phyloP scores from a whole-genome alignment of 2,888 invertebrate genomes.

The Chrysomela aeneicollis region DNA sequence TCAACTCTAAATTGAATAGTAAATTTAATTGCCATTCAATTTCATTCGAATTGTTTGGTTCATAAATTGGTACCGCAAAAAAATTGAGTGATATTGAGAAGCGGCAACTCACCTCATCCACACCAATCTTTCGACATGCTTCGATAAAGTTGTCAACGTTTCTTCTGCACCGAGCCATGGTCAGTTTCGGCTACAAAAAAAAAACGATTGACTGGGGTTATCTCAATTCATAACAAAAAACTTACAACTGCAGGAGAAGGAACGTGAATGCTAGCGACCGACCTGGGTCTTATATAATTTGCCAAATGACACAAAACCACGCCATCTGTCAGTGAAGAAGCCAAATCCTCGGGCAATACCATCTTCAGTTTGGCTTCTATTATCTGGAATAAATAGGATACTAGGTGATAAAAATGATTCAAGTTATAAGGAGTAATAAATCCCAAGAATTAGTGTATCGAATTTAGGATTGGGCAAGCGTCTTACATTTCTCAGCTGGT shows the following conservation, averaged over 20 bases:
- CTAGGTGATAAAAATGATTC: no score
- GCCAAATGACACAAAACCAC: constrained; percentile 94
- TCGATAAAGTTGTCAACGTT: constrained; percentile 96
- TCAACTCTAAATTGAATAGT: no score
- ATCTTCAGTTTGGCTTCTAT: constrained; percentile 91
- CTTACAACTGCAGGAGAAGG: constrained; percentile 91
- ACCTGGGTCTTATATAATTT: constrained; percentile 89
- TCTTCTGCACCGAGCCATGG: constrained; percentile 92
- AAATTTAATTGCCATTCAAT: no score
- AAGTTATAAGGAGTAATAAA: no score
- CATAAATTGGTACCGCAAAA: no score
- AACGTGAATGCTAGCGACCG: constrained; percentile 94
- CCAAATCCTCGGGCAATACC: constrained; percentile 85
- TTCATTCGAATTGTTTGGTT: no score
- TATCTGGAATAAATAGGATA: constrained; percentile 67
- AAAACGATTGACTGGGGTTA: constrained; percentile 13
- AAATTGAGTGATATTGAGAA: no score
- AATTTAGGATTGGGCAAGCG: not conserved
- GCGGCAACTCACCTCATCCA: constrained; percentile 93
- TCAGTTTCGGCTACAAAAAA: constrained; percentile 83
- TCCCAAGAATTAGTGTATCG: no score
- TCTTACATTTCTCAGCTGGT: constrained; percentile 82
- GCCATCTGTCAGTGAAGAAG: constrained; percentile 87
- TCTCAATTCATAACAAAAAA: constrained; percentile 36
- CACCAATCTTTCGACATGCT: constrained; percentile 92